Percentiles rank a stretch among this genome's conserved stretches.
These are phyloP conservation scores for Plagiodera versicolora DNA, from an alignment of 2,888 invertebrate species.

Conservation along the genomic window DNA sequence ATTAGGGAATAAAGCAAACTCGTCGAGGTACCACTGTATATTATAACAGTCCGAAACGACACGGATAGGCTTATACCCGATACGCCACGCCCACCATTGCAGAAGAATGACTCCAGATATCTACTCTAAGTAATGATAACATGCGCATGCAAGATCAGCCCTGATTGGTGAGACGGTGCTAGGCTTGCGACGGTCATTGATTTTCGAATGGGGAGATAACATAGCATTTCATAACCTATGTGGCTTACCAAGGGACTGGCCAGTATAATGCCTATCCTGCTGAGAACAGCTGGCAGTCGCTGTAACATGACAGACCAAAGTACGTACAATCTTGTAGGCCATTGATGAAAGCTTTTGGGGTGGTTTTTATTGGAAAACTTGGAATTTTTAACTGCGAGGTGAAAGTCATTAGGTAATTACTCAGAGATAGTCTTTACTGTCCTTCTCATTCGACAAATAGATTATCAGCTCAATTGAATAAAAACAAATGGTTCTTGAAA, in stretches of 20 bases:
- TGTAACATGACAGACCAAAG: conserved; percentile 72
- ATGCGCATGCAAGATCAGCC: conserved; percentile 35
- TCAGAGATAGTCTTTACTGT: no score
- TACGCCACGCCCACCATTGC: no score
- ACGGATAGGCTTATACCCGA: no score
- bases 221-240: conserved; percentile 38
- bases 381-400: no score
- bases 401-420: no score
- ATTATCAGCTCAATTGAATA: no score
- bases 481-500: no score
- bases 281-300: conserved; percentile 94
- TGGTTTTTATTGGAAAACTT: conserved; percentile 21
- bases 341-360: conserved; percentile 36
- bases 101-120: neutral
- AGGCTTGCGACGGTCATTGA: conserved; percentile 13
- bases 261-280: conserved; percentile 95
- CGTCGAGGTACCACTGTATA: no score
- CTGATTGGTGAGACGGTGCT: conserved; percentile 30
- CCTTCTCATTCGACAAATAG: no score
- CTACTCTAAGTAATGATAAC: conserved; percentile 27
- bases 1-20: no score
- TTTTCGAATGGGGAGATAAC: conserved; percentile 32
- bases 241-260: conserved; percentile 92
- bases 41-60: no score
- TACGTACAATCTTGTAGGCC: conserved; percentile 50